These are phyloP conservation scores for Drepana falcataria DNA, from an alignment of 2,888 invertebrate species.

Conservation along the genomic window DNA sequence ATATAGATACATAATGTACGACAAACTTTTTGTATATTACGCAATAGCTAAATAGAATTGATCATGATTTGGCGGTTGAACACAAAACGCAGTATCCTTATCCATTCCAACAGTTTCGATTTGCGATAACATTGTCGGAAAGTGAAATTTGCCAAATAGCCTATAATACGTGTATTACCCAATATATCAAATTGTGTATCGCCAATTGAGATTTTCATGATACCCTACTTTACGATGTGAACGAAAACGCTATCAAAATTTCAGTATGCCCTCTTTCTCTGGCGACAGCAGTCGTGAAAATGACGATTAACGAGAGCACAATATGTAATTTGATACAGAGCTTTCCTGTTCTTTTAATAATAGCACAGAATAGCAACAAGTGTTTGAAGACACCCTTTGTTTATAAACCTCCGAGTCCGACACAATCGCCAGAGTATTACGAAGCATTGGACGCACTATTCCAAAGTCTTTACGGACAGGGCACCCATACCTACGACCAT, in stretches of 20 bases:
- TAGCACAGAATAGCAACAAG: constrained; percentile 57
- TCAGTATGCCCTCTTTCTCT: constrained; percentile 16
- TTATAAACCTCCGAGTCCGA: constrained; percentile 61
- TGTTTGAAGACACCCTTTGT: constrained; percentile 59
- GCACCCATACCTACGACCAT: constrained; percentile 12
- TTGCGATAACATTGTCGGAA: neutral
- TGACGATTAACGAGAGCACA: constrained; percentile 56
- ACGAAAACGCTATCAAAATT: constrained; percentile 2
- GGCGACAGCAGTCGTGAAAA: constrained; percentile 17
- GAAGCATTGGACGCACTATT: constrained; percentile 60
- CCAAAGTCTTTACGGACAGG: constrained; percentile 42
- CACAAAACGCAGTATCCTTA: neutral
- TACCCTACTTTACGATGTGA: constrained; percentile 24
- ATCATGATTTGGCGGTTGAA: neutral
- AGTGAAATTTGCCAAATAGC: neutral
- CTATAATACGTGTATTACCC: constrained; percentile 5
- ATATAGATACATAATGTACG: too few species aligned
- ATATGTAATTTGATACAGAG: constrained; percentile 59
- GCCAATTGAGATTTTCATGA: constrained; percentile 25
- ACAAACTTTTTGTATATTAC: neutral
- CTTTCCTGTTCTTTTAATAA: constrained; percentile 60
- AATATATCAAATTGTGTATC: constrained; percentile 16
- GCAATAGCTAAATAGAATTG: neutral
- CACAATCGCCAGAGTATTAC: constrained; percentile 64
- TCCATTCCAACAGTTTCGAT: neutral